Conservation (phyloP, 2,888 invertebrate genomes). For the Cantharis rustica region DNA sequence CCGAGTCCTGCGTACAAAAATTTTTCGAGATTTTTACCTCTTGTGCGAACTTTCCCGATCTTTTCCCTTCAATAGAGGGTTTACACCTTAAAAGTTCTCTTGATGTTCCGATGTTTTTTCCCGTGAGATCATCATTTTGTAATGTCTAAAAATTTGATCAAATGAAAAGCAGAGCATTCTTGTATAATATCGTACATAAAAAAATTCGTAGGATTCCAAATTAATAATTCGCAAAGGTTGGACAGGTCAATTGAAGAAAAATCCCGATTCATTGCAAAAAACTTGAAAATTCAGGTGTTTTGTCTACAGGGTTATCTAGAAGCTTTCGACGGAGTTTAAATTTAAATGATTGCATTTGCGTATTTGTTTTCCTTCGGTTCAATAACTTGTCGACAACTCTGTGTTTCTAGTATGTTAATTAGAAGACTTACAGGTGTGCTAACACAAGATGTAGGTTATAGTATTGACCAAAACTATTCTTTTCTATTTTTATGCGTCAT, state of each 20-base stretch:
- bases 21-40: too few relatives aligned
- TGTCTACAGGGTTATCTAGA: neutral
- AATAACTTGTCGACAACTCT: neutral
- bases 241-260: too few relatives aligned
- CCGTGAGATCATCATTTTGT: too few relatives aligned
- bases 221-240: neutral
- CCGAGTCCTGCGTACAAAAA: too few relatives aligned
- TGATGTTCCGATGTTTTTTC: too few relatives aligned
- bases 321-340: neutral
- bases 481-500: neutral
- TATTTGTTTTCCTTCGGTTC: neutral
- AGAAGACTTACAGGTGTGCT: neutral
- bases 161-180: too few relatives aligned
- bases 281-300: neutral
- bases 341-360: neutral
- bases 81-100: too few relatives aligned
- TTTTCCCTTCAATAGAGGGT: too few relatives aligned
- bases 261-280: neutral
- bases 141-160: too few relatives aligned
- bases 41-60: too few relatives aligned
- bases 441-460: neutral
- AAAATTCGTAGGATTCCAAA: too few relatives aligned
- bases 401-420: neutral
- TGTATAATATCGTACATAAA: too few relatives aligned
- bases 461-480: neutral